Evolutionary conservation across 2,888 invertebrate genomes (phyloP).

Genomic region (Galerucella nymphaeae): DNA sequence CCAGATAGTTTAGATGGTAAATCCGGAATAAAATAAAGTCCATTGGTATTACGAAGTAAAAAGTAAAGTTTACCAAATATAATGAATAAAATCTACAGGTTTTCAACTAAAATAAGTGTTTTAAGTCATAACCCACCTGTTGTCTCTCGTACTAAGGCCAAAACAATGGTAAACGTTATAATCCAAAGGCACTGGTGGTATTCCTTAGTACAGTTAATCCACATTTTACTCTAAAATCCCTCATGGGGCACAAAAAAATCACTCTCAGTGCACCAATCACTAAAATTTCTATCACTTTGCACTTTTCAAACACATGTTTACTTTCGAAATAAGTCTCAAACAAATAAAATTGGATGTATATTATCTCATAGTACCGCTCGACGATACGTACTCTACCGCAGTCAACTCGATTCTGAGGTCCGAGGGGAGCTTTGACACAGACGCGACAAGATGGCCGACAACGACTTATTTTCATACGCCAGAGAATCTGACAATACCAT

Average conservation of each 20-base stretch:
- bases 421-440: conserved; percentile 57
- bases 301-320: conserved; percentile 56
- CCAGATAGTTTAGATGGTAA: no score
- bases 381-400: conserved; percentile 50
- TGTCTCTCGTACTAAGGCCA: conserved; percentile 68
- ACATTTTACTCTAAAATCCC: conserved; percentile 69
- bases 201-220: conserved; percentile 75
- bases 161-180: conserved; percentile 68
- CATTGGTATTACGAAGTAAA: no score
- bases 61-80: background rate
- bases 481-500: conserved; percentile 34
- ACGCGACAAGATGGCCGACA: conserved; percentile 63
- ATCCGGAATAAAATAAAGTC: no score
- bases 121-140: conserved; percentile 67
- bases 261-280: conserved; percentile 64
- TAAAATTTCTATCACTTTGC: conserved; percentile 59
- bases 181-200: conserved; percentile 71
- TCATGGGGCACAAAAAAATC: conserved; percentile 62
- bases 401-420: conserved; percentile 53
- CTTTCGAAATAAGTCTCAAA: conserved; percentile 42
- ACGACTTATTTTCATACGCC: conserved; percentile 59
- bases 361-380: conserved; percentile 45
- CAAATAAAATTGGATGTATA: conserved; percentile 45
- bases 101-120: conserved; percentile 10
- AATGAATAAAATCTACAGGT: conserved; percentile 7